Base-by-base conservation (phyloP, 2,113 vertebrate species). In the Sterrhoptilus dennistouni region DNA sequence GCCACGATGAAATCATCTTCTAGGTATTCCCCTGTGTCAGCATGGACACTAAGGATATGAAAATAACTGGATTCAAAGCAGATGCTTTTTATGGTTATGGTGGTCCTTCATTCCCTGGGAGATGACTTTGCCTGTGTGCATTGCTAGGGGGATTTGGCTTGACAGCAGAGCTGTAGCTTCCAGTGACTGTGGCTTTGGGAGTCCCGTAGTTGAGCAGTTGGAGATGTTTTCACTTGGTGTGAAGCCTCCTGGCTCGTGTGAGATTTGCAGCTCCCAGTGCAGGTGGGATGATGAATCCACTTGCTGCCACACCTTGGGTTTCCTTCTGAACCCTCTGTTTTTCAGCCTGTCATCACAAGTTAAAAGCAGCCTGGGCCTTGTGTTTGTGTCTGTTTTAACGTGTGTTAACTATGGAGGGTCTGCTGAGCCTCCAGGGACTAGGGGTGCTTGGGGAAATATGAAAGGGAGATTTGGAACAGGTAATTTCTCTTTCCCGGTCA, bases 321-420 rank as follows among this genome's bases (percentile, higher is more conserved):
- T 83, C 6, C 3, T 83, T 60, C 40, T 36, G 40, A 92, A 18
- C 11, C 6, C 27, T 92, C 29, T 0, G 0, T 49, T 86, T 65
- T 77, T 60, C 70, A 75, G 29, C 24, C 33, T 57, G 52, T 36
- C 54, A 81, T 14, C 14, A 29, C 18, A 19, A 40, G 24, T 56
- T 82, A 64, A 68, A 89, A 71, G n/a, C 47, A 56, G 11, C 40
- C 57, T 52, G 20, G 70, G 42, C 22, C 31, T 60, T 54, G 14
- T 59, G 42, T 45, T 53, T 42, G 9, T 50, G 25, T 24, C 22
- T 23, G 16, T 66, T 83, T 59, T 56, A 28, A 52, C 66, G 35
- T 36, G 9, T 22, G 3, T 79, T 77, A 25, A 44, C 66, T 45
- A 13, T 0, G 0, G 15, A 57, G 29, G 33, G 16, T 35, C 35